Evolutionary conservation across 2,888 invertebrate species (phyloP).

Genomic region (Thymelicus sylvestris): DNA sequence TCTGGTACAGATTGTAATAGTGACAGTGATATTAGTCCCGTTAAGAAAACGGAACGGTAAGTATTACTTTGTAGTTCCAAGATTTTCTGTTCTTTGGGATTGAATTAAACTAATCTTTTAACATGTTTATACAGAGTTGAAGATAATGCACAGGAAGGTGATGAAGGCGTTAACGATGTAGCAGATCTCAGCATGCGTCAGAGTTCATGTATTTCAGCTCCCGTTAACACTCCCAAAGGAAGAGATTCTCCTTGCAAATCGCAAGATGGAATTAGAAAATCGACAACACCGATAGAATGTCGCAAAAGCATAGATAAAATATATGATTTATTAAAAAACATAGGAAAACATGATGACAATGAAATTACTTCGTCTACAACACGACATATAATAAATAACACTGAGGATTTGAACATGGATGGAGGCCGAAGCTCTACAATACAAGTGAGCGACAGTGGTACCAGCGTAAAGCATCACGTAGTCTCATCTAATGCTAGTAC

Average conservation of each 20-base stretch:
- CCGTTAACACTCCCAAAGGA: conserved; percentile 46
- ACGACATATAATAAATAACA: conserved; percentile 19
- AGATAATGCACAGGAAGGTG: background rate
- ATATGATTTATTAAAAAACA: conserved; percentile 67
- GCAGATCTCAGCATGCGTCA: background rate
- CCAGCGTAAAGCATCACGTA: conserved; percentile 64
- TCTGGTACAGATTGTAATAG: conserved; percentile 20
- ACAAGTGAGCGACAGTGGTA: conserved; percentile 66
- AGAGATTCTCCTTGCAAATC: conserved; percentile 25
- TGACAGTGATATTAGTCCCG: conserved; percentile 4
- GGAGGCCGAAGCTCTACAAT: conserved; percentile 48
- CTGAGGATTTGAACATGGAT: conserved; percentile 32
- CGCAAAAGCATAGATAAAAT: conserved; percentile 74
- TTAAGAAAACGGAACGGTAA: conserved; percentile 11
- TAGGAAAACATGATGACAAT: conserved; percentile 46
- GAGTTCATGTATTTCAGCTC: conserved; percentile 43
- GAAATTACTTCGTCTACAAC: conserved; percentile 36
- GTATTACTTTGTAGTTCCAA: background rate
- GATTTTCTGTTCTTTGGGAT: no score
- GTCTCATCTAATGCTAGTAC: conserved; percentile 60
- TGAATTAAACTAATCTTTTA: background rate
- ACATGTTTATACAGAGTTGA: background rate
- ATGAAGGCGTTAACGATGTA: background rate
- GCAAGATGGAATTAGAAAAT: conserved; percentile 48
- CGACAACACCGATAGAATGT: conserved; percentile 57